phyloP scores from a whole-genome alignment of 35 echinoderm and acorn worm species.

The Ophiothrix spiculata region DNA sequence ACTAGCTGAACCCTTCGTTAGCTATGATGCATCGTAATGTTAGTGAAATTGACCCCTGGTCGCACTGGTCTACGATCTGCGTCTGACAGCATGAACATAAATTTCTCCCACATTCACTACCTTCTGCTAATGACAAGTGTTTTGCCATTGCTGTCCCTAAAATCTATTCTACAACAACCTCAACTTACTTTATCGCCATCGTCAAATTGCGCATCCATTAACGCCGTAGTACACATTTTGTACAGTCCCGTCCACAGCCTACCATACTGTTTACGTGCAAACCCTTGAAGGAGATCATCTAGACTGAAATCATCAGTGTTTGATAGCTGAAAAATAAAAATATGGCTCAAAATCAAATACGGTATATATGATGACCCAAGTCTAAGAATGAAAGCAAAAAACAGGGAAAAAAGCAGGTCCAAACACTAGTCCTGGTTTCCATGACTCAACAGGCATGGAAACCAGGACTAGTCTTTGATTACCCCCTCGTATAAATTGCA shows the following conservation, averaged over 20 bases:
- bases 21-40: no score
- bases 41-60: no score
- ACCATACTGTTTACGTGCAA: constrained; percentile 65
- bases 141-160: no score
- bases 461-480: not conserved
- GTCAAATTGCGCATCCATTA: constrained; percentile 45
- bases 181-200: constrained; percentile 30
- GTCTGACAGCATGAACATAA: no score
- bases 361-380: not conserved
- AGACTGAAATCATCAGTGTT: constrained; percentile 84
- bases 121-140: no score
- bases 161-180: no score
- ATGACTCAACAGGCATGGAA: not conserved
- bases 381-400: not conserved
- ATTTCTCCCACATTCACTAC: not conserved
- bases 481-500: not conserved
- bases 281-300: constrained; percentile 62
- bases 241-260: constrained; percentile 69
- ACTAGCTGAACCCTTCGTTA: no score
- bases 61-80: no score
- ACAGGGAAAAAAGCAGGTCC: not conserved
- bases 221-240: constrained; percentile 37
- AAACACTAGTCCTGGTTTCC: no score
- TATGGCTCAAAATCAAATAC: not conserved
- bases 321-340: constrained; percentile 37